A percentile compares a stretch with the other conserved stretches of the same genome.
Conservation (phyloP, 2,888 invertebrate species). For the Chrysina gloriosa region DNA sequence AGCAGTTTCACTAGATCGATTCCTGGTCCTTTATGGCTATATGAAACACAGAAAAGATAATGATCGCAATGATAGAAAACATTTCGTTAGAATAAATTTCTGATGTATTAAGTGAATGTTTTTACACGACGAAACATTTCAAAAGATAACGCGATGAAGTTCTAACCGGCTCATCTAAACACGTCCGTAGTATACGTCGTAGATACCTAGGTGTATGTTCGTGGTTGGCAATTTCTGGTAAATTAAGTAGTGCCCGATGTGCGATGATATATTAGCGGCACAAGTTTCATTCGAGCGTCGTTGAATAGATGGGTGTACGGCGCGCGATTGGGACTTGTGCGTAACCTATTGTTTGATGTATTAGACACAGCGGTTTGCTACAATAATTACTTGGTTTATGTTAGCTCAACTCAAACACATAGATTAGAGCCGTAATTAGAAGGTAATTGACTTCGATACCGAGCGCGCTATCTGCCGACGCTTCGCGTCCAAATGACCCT, state of each 20-base stretch:
- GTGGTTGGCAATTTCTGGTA: constrained; percentile 28
- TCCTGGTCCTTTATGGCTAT: too few species aligned
- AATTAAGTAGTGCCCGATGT: constrained; percentile 31
- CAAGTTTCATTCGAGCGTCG: constrained; percentile 34
- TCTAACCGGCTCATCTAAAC: too few species aligned
- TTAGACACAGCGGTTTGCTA: constrained; percentile 45
- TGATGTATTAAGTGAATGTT: too few species aligned
- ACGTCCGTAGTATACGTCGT: too few species aligned
- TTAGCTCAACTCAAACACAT: constrained; percentile 42
- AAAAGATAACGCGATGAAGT: too few species aligned
- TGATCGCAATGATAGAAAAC: too few species aligned
- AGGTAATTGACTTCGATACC: constrained; percentile 44
- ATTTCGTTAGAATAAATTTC: too few species aligned
- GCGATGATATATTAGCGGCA: constrained; percentile 34
- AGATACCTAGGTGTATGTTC: constrained; percentile 7
- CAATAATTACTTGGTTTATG: constrained; percentile 44
- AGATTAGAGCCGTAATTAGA: constrained; percentile 45
- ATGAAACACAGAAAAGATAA: too few species aligned
- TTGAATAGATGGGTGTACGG: constrained; percentile 21
- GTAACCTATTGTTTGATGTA: constrained; percentile 45
- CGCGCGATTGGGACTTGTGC: constrained; percentile 32
- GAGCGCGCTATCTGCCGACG: constrained; percentile 17
- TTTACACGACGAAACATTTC: too few species aligned
- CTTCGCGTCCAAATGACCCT: constrained; percentile 26
- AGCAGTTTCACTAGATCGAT: too few species aligned